Evolutionary conservation across 2,113 vertebrate species (phyloP), one percentile per base, ranked within the genome.

Genomic region (Tylochromis polylepis): DNA sequence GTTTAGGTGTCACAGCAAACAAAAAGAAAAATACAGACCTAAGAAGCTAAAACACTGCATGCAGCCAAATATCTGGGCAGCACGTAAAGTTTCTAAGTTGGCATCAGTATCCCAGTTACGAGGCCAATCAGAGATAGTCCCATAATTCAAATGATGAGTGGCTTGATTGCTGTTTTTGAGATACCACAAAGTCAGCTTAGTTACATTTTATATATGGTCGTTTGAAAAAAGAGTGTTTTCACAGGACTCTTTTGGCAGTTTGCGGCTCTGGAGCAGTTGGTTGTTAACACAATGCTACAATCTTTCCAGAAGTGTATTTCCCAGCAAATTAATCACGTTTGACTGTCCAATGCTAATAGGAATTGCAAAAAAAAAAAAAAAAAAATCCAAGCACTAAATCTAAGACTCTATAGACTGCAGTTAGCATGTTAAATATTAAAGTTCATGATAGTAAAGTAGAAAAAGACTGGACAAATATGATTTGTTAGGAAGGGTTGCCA

Each of bases 281-380:
- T n/a, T n/a, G n/a, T n/a, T n/a, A n/a, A n/a, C n/a, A n/a, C n/a
- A n/a, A n/a, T 70, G 65, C 65, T 43, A 16, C 65, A 16, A 70
- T 27, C 65, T 43, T 43, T 41, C 0, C 38, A 43, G 36, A 41
- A 43, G 36, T 41, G 11, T 41, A 70, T 43, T 24, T 70, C 12
- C 3, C 14, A 46, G 38, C 2, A 70, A 16, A 41, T 70, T 70
- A 36, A 6, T 41, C 65, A 0, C 2, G 22, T 43, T 24, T 24
- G 36, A 70, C 11, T 41, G n/a, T 65, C 31, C 31, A n/a, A 1
- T n/a, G 20, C 60, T 65, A 12, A 38, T 18, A 65, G 31, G 31
- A 65, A 65, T 36, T 36, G 31, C 18, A 16, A 62, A 24, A 41
- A 22, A 60, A 18, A 41, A 22, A 60, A 18, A 31, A 14, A 43